Conservation (phyloP, 1,140 invertebrate genomes). For the Pollicipes pollicipes region DNA sequence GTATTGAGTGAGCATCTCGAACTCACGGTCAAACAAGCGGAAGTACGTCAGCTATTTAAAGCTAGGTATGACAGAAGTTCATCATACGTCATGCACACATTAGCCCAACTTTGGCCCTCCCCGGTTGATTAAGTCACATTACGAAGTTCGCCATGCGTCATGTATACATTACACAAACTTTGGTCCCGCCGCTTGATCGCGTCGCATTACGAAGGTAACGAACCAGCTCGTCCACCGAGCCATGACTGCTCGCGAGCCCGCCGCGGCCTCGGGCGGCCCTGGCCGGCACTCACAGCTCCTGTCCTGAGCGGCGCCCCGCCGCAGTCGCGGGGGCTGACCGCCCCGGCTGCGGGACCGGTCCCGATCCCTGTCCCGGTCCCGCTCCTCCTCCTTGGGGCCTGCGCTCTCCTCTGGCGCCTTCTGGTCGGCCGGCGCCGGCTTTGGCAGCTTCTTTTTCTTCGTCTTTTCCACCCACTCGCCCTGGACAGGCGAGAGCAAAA, state of each 20-base stretch:
- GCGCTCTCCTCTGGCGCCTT: background rate
- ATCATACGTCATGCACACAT: too few species aligned
- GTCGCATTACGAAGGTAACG: too few species aligned
- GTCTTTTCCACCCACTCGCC: constrained; percentile 37
- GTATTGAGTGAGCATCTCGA: too few species aligned
- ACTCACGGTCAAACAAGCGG: too few species aligned
- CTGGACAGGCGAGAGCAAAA: constrained; percentile 3
- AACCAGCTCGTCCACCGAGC: too few species aligned
- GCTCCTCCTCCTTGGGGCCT: background rate
- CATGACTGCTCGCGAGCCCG: background rate
- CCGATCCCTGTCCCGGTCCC: background rate
- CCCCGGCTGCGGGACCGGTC: constrained; percentile 9
- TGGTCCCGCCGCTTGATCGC: too few species aligned
- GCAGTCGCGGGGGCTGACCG: background rate
- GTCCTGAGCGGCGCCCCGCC: constrained; percentile 8
- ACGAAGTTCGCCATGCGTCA: too few species aligned
- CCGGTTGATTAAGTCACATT: too few species aligned
- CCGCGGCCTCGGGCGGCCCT: background rate
- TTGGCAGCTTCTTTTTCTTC: constrained; percentile 24
- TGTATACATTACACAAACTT: too few species aligned
- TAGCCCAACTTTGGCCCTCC: too few species aligned
- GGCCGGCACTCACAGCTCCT: background rate
- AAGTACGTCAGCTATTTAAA: too few species aligned
- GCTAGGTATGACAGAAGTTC: too few species aligned
- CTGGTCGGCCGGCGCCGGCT: background rate